Percentiles rank a stretch among this genome's conserved stretches.
phyloP scores from a whole-genome alignment of 2,888 invertebrate genomes.

The Clunio marinus region DNA sequence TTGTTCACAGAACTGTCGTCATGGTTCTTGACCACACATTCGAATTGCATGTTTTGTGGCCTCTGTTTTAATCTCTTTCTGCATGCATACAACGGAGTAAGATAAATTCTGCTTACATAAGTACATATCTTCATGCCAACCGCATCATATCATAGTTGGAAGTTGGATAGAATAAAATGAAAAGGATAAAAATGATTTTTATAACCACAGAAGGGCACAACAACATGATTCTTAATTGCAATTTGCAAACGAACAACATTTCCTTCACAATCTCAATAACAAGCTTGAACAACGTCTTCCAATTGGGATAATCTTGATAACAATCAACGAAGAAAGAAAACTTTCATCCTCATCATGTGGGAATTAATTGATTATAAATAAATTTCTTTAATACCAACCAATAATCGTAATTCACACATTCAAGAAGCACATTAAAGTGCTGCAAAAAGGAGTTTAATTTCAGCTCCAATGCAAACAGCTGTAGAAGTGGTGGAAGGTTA shows the following conservation, averaged over 20 bases:
- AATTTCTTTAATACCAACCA: neutral
- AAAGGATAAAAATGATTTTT: neutral
- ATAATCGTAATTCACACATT: slow-evolving; percentile 6
- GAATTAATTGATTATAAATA: slow-evolving; percentile 12
- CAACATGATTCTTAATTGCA: neutral
- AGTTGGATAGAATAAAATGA: neutral
- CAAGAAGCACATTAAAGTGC: neutral
- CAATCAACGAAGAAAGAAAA: neutral
- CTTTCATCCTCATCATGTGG: neutral
- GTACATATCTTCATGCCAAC: neutral
- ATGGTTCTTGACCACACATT: slow-evolving; percentile 18
- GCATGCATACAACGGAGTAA: neutral
- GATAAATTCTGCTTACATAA: neutral
- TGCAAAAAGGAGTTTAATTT: neutral
- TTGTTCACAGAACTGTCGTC: neutral
- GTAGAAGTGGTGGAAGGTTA: neutral
- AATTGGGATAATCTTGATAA: neutral
- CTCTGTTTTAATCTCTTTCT: neutral
- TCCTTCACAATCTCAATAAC: slow-evolving; percentile 1
- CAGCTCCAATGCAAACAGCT: neutral
- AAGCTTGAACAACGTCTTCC: neutral
- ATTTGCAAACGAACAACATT: neutral
- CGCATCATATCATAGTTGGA: too few relatives aligned
- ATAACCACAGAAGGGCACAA: neutral
- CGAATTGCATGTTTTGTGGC: slow-evolving; percentile 19